Evolutionary conservation across 2,113 vertebrate species (phyloP).

Genomic region (Mesitornis unicolor): DNA sequence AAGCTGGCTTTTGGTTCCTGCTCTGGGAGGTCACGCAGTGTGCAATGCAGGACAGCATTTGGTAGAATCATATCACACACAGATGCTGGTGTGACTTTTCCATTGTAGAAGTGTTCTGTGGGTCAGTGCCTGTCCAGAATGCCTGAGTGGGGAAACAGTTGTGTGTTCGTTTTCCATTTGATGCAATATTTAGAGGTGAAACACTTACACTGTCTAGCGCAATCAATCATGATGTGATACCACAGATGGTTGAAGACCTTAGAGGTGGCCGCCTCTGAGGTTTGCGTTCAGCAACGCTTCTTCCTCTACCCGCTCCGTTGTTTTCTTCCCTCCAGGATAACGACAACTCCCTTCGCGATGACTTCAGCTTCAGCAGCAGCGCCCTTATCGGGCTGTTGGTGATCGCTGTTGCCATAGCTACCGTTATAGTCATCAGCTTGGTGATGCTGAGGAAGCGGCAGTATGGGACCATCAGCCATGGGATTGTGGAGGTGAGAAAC

Average conservation of each 20-base stretch:
- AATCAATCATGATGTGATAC: accelerated
- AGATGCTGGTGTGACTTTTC: too few relatives aligned
- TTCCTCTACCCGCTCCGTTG: not conserved
- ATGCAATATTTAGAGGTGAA: not conserved
- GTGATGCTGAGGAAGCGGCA: constrained; percentile 96
- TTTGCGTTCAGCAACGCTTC: not conserved
- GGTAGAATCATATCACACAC: too few relatives aligned
- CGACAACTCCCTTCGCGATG: constrained; percentile 83
- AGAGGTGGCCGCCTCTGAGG: not conserved
- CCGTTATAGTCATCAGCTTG: constrained; percentile 94
- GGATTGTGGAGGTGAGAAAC: constrained; percentile 93
- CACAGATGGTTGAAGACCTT: not conserved
- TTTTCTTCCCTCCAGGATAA: constrained; percentile 76
- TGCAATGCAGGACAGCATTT: accelerated
- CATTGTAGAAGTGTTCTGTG: not conserved
- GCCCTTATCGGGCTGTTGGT: constrained; percentile 93
- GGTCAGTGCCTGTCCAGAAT: not conserved
- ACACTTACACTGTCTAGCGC: not conserved
- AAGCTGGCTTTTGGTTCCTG: not conserved
- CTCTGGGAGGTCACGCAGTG: not conserved
- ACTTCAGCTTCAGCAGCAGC: constrained; percentile 91
- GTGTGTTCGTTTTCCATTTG: not conserved
- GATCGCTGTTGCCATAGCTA: constrained; percentile 93
- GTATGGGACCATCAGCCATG: constrained; percentile 97
- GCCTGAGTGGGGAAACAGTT: not conserved